These are phyloP conservation scores for Tetropium fuscum DNA, from an alignment of 2,888 invertebrate species.

Conservation along the genomic window DNA sequence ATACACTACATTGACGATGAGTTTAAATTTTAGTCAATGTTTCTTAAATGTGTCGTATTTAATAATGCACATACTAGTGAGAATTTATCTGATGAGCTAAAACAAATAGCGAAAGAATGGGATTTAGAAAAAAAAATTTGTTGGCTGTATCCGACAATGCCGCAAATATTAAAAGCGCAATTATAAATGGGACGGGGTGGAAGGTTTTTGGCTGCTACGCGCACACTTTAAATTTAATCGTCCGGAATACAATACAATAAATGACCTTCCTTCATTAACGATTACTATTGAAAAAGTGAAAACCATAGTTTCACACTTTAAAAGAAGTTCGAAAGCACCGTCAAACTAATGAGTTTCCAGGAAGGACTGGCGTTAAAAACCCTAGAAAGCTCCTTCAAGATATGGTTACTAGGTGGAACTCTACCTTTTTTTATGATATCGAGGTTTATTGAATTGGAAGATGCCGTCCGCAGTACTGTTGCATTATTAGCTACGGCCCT, in stretches of 20 bases:
- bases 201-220: slow-evolving; percentile 35
- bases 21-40: slow-evolving; percentile 38
- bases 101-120: slow-evolving; percentile 35
- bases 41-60: slow-evolving; percentile 43
- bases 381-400: slow-evolving; percentile 38
- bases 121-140: slow-evolving; percentile 39
- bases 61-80: slow-evolving; percentile 40
- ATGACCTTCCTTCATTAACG: not conserved
- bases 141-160: slow-evolving; percentile 49
- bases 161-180: slow-evolving; percentile 48
- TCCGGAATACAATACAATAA: slow-evolving; percentile 30
- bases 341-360: slow-evolving; percentile 53
- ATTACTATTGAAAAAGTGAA: slow-evolving; percentile 38
- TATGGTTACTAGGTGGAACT: slow-evolving; percentile 40
- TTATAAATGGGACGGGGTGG: slow-evolving; percentile 36
- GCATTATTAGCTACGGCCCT: slow-evolving; percentile 34
- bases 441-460: slow-evolving; percentile 31
- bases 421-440: slow-evolving; percentile 39
- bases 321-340: slow-evolving; percentile 29
- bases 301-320: slow-evolving; percentile 32
- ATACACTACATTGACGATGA: slow-evolving; percentile 48
- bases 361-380: slow-evolving; percentile 13
- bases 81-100: slow-evolving; percentile 37
- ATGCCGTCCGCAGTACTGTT: slow-evolving; percentile 23
- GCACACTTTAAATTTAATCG: slow-evolving; percentile 30